Evolutionary conservation across 2,888 invertebrate genomes (phyloP), one percentile per base, ranked within the genome.

Genomic region (Drosophila nigricruria): DNA sequence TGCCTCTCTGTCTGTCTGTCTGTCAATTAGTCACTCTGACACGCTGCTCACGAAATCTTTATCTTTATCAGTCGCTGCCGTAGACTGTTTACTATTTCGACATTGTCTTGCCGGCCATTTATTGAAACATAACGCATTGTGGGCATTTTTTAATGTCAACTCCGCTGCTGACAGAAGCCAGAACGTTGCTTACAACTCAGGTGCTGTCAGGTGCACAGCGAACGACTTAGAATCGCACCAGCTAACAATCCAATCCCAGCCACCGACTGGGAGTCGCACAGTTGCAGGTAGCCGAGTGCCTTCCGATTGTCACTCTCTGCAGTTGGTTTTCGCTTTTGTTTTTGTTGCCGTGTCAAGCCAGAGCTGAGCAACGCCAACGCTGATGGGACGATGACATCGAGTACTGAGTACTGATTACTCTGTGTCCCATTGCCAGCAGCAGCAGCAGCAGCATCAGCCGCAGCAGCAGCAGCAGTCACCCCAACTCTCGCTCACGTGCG

Each of bases 261-360:
- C 43, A 43, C 10, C n/a, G 53, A 32, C 72, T 68, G 87, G 65
- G 70, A 86, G 86, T 86, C 86, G 74, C 72, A 86, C 86, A 77
- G 86, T 86, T 85, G 86, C 86, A 89, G 86, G 86, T 86, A 86
- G 75, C 86, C 88, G 81, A 86, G 86, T 89, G 73, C 77, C 69
- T 71, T 57, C 57, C 73, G 71, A 70, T 83, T 81, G 85, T 79
- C 72, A 78, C 66, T 52, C 58, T 60, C 62, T 47, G 60, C 23
- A 43, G 32, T 56, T 45, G 45, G 47, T 5, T 32, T 49, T 36
- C 40, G 50, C 32, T 23, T 20, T 54, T 58, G 53, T 53, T 27
- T 47, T 42, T 57, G 56, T 45, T 67, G 71, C 65, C 50, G 20
- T 32, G 34, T 36, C 50, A 50, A 16, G n/a, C 20, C 67, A 68